These are phyloP conservation scores for Nemotelus pantherinus DNA, from an alignment of 2,888 invertebrate genomes.

Conservation along the genomic window DNA sequence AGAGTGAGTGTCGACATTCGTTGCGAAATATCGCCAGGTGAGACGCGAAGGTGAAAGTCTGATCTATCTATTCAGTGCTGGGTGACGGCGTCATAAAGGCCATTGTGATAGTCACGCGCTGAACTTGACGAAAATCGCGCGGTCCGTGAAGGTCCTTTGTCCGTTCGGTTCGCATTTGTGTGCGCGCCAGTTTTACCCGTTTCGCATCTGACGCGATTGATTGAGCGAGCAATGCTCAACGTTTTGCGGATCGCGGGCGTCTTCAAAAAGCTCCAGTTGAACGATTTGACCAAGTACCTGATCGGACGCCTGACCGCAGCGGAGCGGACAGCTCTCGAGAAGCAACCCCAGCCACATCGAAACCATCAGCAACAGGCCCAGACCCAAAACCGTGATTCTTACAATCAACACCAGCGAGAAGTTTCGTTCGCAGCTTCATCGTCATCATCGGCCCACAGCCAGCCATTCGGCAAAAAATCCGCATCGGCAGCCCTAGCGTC, in stretches of 20 bases:
- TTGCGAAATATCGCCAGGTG: too few relatives aligned
- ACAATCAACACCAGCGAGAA: slow-evolving; percentile 23
- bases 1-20: too few relatives aligned
- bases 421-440: slow-evolving; percentile 37
- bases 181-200: not conserved
- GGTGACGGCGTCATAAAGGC: too few relatives aligned
- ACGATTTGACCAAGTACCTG: slow-evolving; percentile 55
- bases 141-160: too few relatives aligned
- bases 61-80: too few relatives aligned
- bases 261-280: slow-evolving; percentile 54
- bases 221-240: slow-evolving; percentile 56
- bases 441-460: slow-evolving; percentile 19
- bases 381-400: slow-evolving; percentile 3
- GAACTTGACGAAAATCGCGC: too few relatives aligned
- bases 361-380: not conserved
- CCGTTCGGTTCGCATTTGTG: not conserved
- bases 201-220: not conserved
- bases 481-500: slow-evolving; percentile 52
- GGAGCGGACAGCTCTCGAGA: slow-evolving; percentile 41
- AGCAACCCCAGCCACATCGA: not conserved
- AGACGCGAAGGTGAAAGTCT: too few relatives aligned
- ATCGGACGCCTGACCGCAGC: slow-evolving; percentile 51
- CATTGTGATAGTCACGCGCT: too few relatives aligned
- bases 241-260: slow-evolving; percentile 60
- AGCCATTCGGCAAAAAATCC: slow-evolving; percentile 49